phyloP scores from a whole-genome alignment of 2,797 vertebrate genomes.

The Cichlasoma orientale region DNA sequence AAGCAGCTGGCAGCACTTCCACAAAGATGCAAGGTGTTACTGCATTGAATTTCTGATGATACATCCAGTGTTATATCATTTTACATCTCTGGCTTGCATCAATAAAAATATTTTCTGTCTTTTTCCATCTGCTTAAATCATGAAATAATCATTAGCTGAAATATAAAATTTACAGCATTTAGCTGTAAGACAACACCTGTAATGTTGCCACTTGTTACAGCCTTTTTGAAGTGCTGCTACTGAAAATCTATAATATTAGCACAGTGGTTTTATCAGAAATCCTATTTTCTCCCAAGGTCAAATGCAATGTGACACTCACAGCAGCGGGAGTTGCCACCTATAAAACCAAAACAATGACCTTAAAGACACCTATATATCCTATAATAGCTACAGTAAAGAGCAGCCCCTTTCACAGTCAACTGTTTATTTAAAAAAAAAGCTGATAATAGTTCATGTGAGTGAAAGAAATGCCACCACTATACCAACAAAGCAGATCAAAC shows the following conservation, averaged over 20 bases:
- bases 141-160: background rate
- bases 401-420: background rate
- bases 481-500: background rate
- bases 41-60: slow-evolving; percentile 29
- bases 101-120: background rate
- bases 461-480: background rate
- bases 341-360: background rate
- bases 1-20: slow-evolving; percentile 28
- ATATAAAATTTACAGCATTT: background rate
- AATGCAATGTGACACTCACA: background rate
- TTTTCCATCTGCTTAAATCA: background rate
- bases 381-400: background rate
- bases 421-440: background rate
- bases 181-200: background rate
- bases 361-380: background rate
- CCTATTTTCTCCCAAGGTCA: background rate
- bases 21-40: slow-evolving; percentile 30
- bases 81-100: background rate
- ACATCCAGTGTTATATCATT: background rate
- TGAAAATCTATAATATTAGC: background rate
- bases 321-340: background rate
- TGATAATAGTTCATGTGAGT: background rate
- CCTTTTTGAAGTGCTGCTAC: accelerated
- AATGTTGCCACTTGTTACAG: accelerated
- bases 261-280: background rate